These are phyloP conservation scores for Pyxicephalus adspersus DNA, from an alignment of 2,113 vertebrate species.

Conservation along the genomic window DNA sequence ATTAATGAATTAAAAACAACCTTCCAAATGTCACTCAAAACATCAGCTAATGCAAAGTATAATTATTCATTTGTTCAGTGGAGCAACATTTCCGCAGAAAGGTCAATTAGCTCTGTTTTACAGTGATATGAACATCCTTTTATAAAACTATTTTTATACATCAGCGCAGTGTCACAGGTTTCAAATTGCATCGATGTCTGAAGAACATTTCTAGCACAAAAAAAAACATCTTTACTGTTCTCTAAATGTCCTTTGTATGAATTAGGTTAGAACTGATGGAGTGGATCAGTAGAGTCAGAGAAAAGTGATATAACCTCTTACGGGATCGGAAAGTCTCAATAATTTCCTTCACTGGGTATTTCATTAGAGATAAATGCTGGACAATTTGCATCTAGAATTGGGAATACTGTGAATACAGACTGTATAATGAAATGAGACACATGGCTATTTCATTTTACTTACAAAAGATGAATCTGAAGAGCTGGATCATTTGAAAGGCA, in stretches of 20 bases:
- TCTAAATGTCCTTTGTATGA: slow-evolving; percentile 77
- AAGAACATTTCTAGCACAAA: slow-evolving; percentile 70
- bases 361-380: slow-evolving; percentile 83
- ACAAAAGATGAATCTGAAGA: slow-evolving; percentile 48
- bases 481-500: slow-evolving; percentile 45
- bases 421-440: slow-evolving; percentile 78
- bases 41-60: slow-evolving; percentile 84
- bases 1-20: slow-evolving; percentile 83
- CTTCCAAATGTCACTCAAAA: slow-evolving; percentile 81
- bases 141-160: slow-evolving; percentile 77
- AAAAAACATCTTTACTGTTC: slow-evolving; percentile 75
- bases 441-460: slow-evolving; percentile 64
- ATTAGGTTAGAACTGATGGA: slow-evolving; percentile 79
- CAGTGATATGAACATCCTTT: slow-evolving; percentile 75
- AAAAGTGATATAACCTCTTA: slow-evolving; percentile 69
- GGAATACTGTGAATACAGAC: slow-evolving; percentile 64
- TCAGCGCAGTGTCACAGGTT: slow-evolving; percentile 62
- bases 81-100: slow-evolving; percentile 77
- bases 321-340: slow-evolving; percentile 84
- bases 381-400: slow-evolving; percentile 85
- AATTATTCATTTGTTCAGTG: slow-evolving; percentile 87
- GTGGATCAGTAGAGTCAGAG: slow-evolving; percentile 58
- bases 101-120: slow-evolving; percentile 75
- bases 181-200: slow-evolving; percentile 76
- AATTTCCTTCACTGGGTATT: slow-evolving; percentile 85